Base-by-base conservation (phyloP, 2,797 vertebrate species). In the Gambelia wislizenii region DNA sequence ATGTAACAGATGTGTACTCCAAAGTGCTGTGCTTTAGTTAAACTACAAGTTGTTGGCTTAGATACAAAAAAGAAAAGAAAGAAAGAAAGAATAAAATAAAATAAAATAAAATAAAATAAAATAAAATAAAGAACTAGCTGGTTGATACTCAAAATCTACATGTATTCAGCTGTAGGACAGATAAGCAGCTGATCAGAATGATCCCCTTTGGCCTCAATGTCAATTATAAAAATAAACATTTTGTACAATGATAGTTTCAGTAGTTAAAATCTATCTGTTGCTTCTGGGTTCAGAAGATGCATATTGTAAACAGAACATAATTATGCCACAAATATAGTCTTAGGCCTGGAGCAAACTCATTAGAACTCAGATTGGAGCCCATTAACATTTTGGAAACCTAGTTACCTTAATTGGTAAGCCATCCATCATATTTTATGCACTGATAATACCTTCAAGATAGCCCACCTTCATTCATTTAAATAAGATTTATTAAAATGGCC, bases 391-490 rank as follows among this genome's bases (percentile, higher is more conserved):
- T 89, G 90, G 89, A 93, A 95, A 92, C 77, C 86, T 92, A 94
- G 92, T 92, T 90, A 81, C 39, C 89, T 94, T 96, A 94, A 94
- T 94, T 95, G 95, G 90, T 92, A 92, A 95, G 92, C 93, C 91
- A 94, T 93, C 90, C 92, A 95, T 94, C 94, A 94, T 92, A 59
- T 72, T 94, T 93, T 95, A 92, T 93, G 83, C 84, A 93, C 89
- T 70, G 88, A 93, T 89, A 83, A 92, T 93, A 89, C 93, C 89
- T 89, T 85, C 8, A 91, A 91, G 84, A 90, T 94, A 95, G 92
- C 91, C 91, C 69, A 94, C 94, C 93, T 95, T 90, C 91, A 89
- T 92, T 95, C 89, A 94, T 96, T 95, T 95, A 91, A 93, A 93
- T 90, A 78, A 84, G 90, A 95, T 91, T 93, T 93, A 95, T 88